Evolutionary conservation across 2,888 invertebrate genomes (phyloP).

Genomic region (Phymatocera aterrima): DNA sequence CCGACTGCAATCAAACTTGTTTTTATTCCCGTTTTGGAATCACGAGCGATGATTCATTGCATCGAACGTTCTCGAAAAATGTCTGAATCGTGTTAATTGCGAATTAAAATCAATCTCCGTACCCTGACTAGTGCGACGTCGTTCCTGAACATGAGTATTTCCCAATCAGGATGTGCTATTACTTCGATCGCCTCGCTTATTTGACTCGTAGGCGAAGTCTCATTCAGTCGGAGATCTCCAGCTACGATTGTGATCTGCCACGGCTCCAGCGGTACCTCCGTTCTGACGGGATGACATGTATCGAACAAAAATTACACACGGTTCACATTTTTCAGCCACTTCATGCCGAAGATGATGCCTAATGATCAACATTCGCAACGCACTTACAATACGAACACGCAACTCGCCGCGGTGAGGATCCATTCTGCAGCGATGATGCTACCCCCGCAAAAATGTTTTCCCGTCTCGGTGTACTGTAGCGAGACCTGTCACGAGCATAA

Average conservation of each 20-base stretch:
- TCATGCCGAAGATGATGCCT: too few species aligned
- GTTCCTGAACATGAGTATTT: constrained; percentile 54
- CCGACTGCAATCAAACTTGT: constrained; percentile 56
- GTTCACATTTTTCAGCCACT: too few species aligned
- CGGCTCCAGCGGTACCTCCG: constrained; percentile 46
- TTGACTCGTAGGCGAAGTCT: constrained; percentile 51
- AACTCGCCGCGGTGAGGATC: constrained; percentile 66
- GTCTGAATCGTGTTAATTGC: too few species aligned
- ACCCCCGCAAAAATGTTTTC: constrained; percentile 66
- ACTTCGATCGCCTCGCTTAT: constrained; percentile 52
- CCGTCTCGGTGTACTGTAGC: constrained; percentile 55
- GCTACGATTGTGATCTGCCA: constrained; percentile 58
- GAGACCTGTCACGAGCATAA: constrained; percentile 61
- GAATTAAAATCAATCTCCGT: constrained; percentile 43
- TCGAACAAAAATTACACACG: too few species aligned
- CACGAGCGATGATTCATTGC: too few species aligned
- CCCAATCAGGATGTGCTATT: constrained; percentile 56
- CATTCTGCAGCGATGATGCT: constrained; percentile 55
- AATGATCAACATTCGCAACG: background rate
- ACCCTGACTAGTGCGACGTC: constrained; percentile 65
- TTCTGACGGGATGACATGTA: constrained; percentile 1
- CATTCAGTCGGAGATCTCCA: constrained; percentile 57
- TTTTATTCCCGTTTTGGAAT: too few species aligned
- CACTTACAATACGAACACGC: constrained; percentile 55
- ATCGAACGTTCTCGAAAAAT: too few species aligned